A percentile compares a stretch with the other conserved stretches of the same genome.
Evolutionary conservation across 1,140 invertebrate genomes (phyloP).

Genomic region (Aphidius gifuensis): DNA sequence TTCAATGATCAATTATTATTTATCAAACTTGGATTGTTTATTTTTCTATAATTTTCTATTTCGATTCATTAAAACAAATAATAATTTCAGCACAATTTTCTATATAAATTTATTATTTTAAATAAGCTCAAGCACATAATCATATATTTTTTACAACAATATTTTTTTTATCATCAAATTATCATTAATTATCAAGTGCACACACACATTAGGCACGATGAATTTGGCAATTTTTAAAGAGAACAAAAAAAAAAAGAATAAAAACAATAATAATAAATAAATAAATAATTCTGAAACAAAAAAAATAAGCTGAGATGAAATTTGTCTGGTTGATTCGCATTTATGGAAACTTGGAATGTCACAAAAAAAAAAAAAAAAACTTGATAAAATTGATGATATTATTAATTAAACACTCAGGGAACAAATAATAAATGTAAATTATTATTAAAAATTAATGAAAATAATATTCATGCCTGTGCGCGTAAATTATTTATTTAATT

Average conservation of each 20-base stretch:
- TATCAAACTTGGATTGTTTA: no score
- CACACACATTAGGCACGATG: slow-evolving; percentile 7
- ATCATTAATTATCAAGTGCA: no score
- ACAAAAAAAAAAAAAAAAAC: slow-evolving; percentile 39
- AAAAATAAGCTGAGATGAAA: slow-evolving; percentile 8
- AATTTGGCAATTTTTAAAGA: neutral
- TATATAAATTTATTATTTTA: no score
- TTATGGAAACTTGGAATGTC: slow-evolving; percentile 47
- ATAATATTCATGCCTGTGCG: slow-evolving; percentile 18
- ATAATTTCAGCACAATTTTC: no score
- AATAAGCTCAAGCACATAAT: no score
- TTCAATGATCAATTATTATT: neutral
- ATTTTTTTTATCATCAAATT: no score
- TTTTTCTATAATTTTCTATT: neutral
- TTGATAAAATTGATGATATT: slow-evolving; percentile 26
- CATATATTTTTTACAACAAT: no score
- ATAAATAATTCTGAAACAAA: slow-evolving; percentile 12
- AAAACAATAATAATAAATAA: slow-evolving; percentile 3
- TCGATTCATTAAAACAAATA: no score
- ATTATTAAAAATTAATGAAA: slow-evolving; percentile 12
- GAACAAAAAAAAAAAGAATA: neutral
- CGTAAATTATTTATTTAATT: neutral
- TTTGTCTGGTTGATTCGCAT: slow-evolving; percentile 23
- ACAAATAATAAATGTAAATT: slow-evolving; percentile 18
- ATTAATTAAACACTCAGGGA: slow-evolving; percentile 20